These are phyloP conservation scores for Chaenodraco wilsoni DNA, from an alignment of 2,797 vertebrate genomes.

Conservation along the genomic window DNA sequence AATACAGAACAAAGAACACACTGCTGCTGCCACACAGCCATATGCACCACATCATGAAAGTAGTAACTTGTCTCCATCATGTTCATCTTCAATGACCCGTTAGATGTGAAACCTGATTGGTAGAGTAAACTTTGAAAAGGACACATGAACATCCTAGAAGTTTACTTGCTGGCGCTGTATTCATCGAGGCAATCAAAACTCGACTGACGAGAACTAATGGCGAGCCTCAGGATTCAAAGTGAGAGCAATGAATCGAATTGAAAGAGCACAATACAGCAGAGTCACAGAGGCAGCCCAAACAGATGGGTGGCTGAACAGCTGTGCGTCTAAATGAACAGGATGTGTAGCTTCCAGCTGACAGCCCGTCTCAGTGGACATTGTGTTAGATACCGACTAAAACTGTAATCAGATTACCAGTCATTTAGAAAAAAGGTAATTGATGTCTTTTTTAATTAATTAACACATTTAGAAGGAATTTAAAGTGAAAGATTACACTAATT, in stretches of 20 bases:
- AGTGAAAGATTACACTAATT: neutral
- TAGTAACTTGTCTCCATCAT: slow-evolving; percentile 26
- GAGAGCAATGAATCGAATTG: slow-evolving; percentile 49
- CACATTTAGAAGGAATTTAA: neutral
- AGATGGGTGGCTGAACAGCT: slow-evolving; percentile 71
- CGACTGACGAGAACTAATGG: slow-evolving; percentile 35
- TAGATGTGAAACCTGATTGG: slow-evolving; percentile 3
- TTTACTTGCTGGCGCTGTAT: slow-evolving; percentile 39
- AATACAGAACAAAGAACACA: slow-evolving; percentile 16
- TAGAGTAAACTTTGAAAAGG: slow-evolving; percentile 49
- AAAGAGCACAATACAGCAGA: slow-evolving; percentile 21
- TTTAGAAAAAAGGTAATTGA: slow-evolving; percentile 27
- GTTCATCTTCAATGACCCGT: slow-evolving; percentile 34
- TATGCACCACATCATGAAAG: slow-evolving; percentile 14
- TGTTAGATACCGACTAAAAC: slow-evolving; percentile 49
- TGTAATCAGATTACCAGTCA: slow-evolving; percentile 50
- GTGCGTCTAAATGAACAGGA: slow-evolving; percentile 62
- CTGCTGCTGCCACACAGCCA: slow-evolving; percentile 27
- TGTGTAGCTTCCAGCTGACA: slow-evolving; percentile 61
- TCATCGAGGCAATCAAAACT: slow-evolving; percentile 44
- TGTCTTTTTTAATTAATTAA: slow-evolving; percentile 35
- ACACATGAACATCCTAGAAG: slow-evolving; percentile 41
- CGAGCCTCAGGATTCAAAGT: slow-evolving; percentile 42
- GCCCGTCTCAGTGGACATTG: slow-evolving; percentile 44
- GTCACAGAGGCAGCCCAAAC: slow-evolving; percentile 55